These are phyloP conservation scores for Ondatra zibethicus DNA, from an alignment of 2,113 vertebrate species.

Conservation along the genomic window DNA sequence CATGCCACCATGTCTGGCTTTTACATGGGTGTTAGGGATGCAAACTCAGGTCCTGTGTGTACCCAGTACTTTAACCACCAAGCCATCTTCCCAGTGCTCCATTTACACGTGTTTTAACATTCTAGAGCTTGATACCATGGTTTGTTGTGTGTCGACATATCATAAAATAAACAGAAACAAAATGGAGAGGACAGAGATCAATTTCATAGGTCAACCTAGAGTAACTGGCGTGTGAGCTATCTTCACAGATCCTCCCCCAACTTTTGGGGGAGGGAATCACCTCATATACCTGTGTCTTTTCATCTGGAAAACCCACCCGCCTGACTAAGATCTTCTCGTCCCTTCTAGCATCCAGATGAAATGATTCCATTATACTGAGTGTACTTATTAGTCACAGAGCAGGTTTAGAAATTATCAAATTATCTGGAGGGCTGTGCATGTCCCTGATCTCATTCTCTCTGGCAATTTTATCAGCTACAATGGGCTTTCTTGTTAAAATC, in stretches of 20 bases:
- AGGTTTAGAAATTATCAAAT: constrained; percentile 49
- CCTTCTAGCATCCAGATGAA: constrained; percentile 31
- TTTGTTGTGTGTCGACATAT: not conserved
- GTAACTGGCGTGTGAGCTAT: not conserved
- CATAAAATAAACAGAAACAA: not conserved
- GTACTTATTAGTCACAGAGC: not conserved
- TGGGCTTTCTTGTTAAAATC: constrained; percentile 55
- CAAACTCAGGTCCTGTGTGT: not conserved
- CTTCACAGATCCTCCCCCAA: not conserved
- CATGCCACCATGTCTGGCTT: not conserved
- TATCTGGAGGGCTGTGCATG: not conserved
- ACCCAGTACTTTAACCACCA: not conserved
- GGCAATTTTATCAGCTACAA: not conserved
- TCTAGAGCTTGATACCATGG: not conserved
- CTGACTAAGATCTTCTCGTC: not conserved
- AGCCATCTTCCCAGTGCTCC: not conserved
- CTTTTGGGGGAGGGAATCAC: not conserved
- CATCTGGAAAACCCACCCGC: not conserved
- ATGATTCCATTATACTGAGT: constrained; percentile 7
- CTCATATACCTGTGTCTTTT: constrained; percentile 3
- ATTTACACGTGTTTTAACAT: not conserved
- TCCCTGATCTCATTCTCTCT: constrained; percentile 28
- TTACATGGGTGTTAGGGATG: not conserved
- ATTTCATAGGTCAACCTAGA: not conserved
- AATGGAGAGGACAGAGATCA: not conserved